Base-by-base conservation (phyloP, 2,888 invertebrate species). In the Thyatira batis region DNA sequence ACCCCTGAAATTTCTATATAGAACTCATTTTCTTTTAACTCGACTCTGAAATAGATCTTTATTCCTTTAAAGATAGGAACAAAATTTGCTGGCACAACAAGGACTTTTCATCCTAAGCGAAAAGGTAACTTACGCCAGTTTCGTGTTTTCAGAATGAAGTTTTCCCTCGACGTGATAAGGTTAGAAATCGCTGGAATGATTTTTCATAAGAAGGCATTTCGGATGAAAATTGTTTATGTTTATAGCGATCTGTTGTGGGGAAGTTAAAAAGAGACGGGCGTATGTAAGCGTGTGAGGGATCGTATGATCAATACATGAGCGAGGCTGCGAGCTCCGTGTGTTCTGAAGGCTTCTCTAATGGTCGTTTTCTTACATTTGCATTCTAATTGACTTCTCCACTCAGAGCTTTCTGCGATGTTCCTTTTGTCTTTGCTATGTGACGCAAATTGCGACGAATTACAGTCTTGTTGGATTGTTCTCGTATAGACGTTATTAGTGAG, bases 341-440 rank as follows among this genome's bases (percentile, higher is more conserved):
- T 63, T 58, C 65, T 64, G 73, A 74, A 79, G 78, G 71, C 73
- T 70, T 65, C 71, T 74, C 77, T 89, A 89, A 89, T 90, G 81
- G 87, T 86, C 89, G 88, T 92, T 90, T 92, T 92, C 91, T 92
- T 91, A 89, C 85, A 92, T 92, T 91, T 91, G 89, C 91, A 92
- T 92, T 80, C 80, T 90, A 90, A 91, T 91, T 90, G 87, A 78
- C 84, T 85, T 80, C 81, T 71, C 76, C 75, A 71, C 80, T 86
- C 73, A 67, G 67, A 69, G 69, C 69, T 69, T 69, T 39, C 71
- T 65, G 61, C 59, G 62, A 60, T 65, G 69, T 72, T 82, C 82
- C 84, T 88, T 88, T 90, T 88, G 84, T 86, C 76, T 81, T 67
- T 55, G 39, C 67, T 78, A 69, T 83, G 82, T 82, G 82, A 81